Conservation (phyloP, 2,113 vertebrate species). For the Pandion haliaetus region DNA sequence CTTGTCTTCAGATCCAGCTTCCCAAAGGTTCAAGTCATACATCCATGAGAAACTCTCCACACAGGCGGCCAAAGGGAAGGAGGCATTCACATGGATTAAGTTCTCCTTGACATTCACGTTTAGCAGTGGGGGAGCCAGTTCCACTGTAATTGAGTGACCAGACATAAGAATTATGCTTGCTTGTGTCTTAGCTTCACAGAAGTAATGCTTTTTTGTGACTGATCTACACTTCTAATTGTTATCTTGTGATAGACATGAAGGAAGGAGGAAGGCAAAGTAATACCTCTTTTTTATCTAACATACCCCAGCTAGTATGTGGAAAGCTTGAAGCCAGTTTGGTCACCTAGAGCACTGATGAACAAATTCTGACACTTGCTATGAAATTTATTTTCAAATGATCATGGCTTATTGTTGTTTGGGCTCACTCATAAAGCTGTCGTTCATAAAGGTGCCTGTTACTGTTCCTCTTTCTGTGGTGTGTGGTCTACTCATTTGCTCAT, state of each 20-base stretch:
- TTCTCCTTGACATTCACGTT: background rate
- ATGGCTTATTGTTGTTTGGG: fast-evolving
- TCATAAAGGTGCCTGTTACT: background rate
- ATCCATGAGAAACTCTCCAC: conserved; percentile 9
- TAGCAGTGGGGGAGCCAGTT: conserved; percentile 44
- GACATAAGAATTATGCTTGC: background rate
- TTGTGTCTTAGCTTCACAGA: background rate
- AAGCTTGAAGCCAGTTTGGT: background rate
- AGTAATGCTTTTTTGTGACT: background rate
- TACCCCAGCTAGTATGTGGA: background rate
- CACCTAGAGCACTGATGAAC: background rate
- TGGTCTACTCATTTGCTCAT: background rate
- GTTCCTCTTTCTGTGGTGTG: background rate
- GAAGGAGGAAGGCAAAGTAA: background rate
- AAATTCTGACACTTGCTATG: background rate
- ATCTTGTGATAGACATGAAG: background rate
- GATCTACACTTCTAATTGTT: background rate
- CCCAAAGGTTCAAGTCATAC: conserved; percentile 41
- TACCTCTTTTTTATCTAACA: background rate
- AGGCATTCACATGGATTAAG: background rate
- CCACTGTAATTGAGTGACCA: background rate
- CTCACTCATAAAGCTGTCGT: background rate
- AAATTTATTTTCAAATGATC: background rate
- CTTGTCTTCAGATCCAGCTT: conserved; percentile 28
- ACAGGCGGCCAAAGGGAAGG: conserved; percentile 44